Percentiles rank a stretch among this genome's conserved stretches.
These are phyloP conservation scores for Sciurus niger DNA, from an alignment of 2,113 vertebrate genomes.

Conservation along the genomic window DNA sequence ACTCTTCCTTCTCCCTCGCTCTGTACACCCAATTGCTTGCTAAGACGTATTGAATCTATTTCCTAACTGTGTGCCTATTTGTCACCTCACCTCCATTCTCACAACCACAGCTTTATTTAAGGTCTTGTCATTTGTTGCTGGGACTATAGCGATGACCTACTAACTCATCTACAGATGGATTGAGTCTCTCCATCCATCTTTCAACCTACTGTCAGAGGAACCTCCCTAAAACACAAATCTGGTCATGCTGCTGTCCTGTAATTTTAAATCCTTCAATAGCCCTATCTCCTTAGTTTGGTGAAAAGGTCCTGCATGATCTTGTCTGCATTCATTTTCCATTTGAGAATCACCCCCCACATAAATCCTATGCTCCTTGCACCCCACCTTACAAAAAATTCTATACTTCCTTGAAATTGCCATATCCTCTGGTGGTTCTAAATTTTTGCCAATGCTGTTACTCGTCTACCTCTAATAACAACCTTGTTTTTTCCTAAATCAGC, in stretches of 20 bases:
- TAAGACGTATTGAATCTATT: slow-evolving; percentile 51
- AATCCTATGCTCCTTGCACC: background rate
- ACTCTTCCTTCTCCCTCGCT: background rate
- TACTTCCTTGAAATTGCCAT: background rate
- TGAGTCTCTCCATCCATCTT: slow-evolving; percentile 61
- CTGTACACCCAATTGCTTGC: background rate
- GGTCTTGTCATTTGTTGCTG: slow-evolving; percentile 72
- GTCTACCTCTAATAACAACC: background rate
- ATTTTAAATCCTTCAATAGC: slow-evolving; percentile 64
- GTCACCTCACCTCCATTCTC: slow-evolving; percentile 53
- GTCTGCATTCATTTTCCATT: slow-evolving; percentile 55
- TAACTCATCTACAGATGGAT: slow-evolving; percentile 80
- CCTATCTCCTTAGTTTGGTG: slow-evolving; percentile 40
- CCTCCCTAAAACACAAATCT: slow-evolving; percentile 73
- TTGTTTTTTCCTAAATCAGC: slow-evolving; percentile 4
- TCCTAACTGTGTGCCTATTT: slow-evolving; percentile 28
- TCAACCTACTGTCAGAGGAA: slow-evolving; percentile 67
- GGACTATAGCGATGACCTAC: slow-evolving; percentile 68
- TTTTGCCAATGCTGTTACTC: background rate
- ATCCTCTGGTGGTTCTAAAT: background rate
- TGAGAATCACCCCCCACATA: background rate
- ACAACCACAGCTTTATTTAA: slow-evolving; percentile 73
- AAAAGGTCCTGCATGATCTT: slow-evolving; percentile 10
- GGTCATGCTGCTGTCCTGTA: background rate
- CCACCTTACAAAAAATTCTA: background rate